Evolutionary conservation across 2,113 vertebrate genomes (phyloP).

Genomic region (Paratilapia polleni): DNA sequence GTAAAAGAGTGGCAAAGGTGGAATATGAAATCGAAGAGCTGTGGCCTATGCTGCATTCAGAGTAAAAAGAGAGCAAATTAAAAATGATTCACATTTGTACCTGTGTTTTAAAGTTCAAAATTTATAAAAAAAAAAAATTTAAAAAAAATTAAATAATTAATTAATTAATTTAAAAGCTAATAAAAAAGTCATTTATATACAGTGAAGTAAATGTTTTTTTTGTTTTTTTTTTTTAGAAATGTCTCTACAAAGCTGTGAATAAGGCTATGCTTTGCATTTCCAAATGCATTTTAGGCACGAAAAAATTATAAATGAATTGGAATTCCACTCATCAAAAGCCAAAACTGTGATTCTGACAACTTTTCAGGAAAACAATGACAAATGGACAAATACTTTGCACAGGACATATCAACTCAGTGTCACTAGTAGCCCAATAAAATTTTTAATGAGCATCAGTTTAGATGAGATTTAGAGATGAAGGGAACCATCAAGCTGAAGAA

Average conservation of each 20-base stretch:
- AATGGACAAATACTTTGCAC: not conserved
- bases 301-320: not conserved
- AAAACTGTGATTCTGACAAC: not conserved
- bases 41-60: not conserved
- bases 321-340: not conserved
- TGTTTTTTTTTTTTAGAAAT: not conserved
- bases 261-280: not conserved
- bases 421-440: not conserved
- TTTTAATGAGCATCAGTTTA: not conserved
- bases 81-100: not conserved
- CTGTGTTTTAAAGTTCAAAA: not conserved
- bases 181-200: not conserved
- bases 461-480: too few species aligned
- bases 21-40: not conserved
- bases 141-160: too few species aligned
- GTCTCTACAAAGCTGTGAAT: not conserved
- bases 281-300: too few species aligned
- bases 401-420: not conserved
- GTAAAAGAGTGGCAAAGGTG: not conserved
- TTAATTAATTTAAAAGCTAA: too few species aligned
- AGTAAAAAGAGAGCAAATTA: not conserved
- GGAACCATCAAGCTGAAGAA: not conserved
- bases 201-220: not conserved
- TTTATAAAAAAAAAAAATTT: not conserved
- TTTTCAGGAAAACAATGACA: not conserved